phyloP scores from a whole-genome alignment of 37 sponge, comb jelly and placozoan genomes.

The Amphimedon queenslandica region DNA sequence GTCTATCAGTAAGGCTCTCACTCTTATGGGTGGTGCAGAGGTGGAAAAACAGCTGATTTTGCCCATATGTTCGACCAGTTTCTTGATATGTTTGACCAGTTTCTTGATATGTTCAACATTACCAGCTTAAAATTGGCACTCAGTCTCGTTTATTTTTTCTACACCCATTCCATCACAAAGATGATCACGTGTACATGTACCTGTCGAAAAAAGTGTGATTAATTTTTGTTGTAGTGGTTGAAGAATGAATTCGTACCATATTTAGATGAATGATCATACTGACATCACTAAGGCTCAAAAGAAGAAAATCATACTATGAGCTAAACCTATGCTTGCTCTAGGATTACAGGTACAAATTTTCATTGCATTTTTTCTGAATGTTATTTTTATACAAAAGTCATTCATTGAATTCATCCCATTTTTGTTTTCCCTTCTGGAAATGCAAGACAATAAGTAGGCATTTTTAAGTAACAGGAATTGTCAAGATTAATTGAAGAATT shows the following conservation, averaged over 20 bases:
- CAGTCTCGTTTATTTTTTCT: background rate
- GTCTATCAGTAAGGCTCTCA: background rate
- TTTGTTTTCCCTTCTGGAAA: constrained; percentile 1
- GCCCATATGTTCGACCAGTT: background rate
- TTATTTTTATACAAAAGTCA: background rate
- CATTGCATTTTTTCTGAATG: no score
- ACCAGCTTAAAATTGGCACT: background rate
- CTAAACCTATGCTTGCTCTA: background rate
- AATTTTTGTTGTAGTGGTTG: no score
- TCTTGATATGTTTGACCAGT: constrained; percentile 14
- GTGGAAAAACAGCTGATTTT: no score
- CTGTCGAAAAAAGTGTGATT: background rate
- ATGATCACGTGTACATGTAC: background rate
- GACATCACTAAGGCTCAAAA: background rate
- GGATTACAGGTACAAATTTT: background rate
- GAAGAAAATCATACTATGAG: background rate
- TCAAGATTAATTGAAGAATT: constrained; percentile 29
- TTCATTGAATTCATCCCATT: no score
- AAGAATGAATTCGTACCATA: constrained; percentile 3
- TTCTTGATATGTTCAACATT: background rate
- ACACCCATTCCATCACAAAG: background rate
- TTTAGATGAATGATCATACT: background rate
- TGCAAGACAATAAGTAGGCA: background rate
- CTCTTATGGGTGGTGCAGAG: no score
- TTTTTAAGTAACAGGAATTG: no score